Percentiles rank a stretch among this genome's conserved stretches.
phyloP scores from a whole-genome alignment of 2,888 invertebrate species.

The Alviniconcha strummeri region DNA sequence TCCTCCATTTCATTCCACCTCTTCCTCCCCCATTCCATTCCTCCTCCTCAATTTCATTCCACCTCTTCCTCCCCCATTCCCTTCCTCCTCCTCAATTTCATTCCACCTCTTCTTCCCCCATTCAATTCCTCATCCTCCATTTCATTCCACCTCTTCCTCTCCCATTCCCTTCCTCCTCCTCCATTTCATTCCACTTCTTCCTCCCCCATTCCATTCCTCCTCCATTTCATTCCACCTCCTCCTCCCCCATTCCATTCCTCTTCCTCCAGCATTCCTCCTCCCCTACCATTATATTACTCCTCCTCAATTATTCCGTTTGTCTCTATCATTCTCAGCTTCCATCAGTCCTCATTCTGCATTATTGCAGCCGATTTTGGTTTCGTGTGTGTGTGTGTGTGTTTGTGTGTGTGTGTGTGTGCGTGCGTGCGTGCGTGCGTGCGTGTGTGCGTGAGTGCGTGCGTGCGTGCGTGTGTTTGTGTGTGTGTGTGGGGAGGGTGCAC shows the following conservation, averaged over 20 bases:
- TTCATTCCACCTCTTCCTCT: neutral
- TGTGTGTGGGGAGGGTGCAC: neutral
- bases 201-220: neutral
- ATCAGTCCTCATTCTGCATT: too few relatives aligned
- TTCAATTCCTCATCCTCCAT: neutral
- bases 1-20: neutral
- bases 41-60: neutral
- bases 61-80: neutral
- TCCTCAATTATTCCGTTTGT: neutral
- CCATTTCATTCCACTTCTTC: neutral
- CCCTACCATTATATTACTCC: constrained; percentile 7
- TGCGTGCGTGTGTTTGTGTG: neutral
- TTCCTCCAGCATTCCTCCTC: neutral
- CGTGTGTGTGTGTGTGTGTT: too few relatives aligned
- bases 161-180: constrained; percentile 28
- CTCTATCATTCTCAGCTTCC: neutral
- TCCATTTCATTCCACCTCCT: neutral
- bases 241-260: neutral
- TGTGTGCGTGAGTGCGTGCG: neutral
- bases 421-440: neutral
- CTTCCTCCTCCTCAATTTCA: neutral
- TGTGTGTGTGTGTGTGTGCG: neutral
- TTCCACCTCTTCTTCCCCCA: neutral
- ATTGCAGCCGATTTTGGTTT: too few relatives aligned
- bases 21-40: neutral